Percentiles rank a stretch among this genome's conserved stretches.
These are phyloP conservation scores for Pipa parva DNA, from an alignment of 2,113 vertebrate species.

Conservation along the genomic window DNA sequence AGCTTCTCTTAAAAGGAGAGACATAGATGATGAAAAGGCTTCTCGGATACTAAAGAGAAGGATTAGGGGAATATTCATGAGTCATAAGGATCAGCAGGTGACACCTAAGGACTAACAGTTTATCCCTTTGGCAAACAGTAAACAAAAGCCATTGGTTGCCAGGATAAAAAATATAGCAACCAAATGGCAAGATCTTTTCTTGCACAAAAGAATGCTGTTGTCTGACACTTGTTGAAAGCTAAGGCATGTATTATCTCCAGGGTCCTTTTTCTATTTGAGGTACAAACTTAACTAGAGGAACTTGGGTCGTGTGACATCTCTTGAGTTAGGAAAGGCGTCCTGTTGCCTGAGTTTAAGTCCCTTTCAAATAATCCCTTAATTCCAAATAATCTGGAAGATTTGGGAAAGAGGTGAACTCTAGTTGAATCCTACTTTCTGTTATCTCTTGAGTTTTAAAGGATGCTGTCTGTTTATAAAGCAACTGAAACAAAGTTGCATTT, in stretches of 20 bases:
- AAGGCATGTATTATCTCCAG: slow-evolving; percentile 61
- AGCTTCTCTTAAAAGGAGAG: slow-evolving; percentile 54
- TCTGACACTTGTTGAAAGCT: slow-evolving; percentile 66
- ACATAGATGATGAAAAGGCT: slow-evolving; percentile 53
- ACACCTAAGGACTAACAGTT: slow-evolving; percentile 70
- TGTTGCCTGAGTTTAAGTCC: slow-evolving; percentile 68
- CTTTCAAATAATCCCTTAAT: slow-evolving; percentile 58
- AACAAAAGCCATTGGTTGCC: slow-evolving; percentile 68
- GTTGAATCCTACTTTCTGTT: slow-evolving; percentile 15
- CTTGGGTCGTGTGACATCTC: slow-evolving; percentile 91
- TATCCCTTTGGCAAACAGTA: slow-evolving; percentile 92
- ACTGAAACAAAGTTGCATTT: too few species aligned
- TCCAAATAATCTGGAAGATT: slow-evolving; percentile 61
- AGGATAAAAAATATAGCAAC: slow-evolving; percentile 78
- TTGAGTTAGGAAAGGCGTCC: slow-evolving; percentile 80
- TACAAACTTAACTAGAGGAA: slow-evolving; percentile 69
- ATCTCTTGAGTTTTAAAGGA: too few species aligned
- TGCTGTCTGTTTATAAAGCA: too few species aligned
- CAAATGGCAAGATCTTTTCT: slow-evolving; percentile 58
- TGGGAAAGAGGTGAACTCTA: slow-evolving; percentile 61
- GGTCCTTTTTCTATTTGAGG: slow-evolving; percentile 73
- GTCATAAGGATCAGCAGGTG: slow-evolving; percentile 84
- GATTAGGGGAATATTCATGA: slow-evolving; percentile 93
- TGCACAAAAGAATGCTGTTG: slow-evolving; percentile 43
- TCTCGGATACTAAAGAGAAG: slow-evolving; percentile 66